These are phyloP conservation scores for Callosobruchus maculatus DNA, from an alignment of 2,888 invertebrate species.

Conservation along the genomic window DNA sequence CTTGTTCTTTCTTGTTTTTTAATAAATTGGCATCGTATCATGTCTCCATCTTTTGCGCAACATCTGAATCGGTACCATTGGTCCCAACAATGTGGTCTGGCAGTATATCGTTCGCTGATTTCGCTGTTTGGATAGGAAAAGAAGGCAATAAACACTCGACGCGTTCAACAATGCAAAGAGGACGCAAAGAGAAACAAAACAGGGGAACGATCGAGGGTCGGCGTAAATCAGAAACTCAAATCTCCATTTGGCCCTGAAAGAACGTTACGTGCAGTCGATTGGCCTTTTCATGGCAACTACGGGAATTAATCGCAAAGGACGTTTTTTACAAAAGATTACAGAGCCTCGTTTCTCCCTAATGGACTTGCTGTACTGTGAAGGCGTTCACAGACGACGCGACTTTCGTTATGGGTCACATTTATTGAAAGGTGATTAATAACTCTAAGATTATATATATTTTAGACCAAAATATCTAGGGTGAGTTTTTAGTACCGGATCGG, in stretches of 20 bases:
- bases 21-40: too few species aligned
- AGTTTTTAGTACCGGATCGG: too few species aligned
- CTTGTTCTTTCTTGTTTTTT: too few species aligned
- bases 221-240: background rate
- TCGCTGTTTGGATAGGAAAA: background rate
- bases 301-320: background rate
- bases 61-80: too few species aligned
- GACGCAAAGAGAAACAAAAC: background rate
- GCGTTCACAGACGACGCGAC: background rate
- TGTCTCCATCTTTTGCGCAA: too few species aligned
- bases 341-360: background rate
- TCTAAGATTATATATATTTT: background rate
- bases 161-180: background rate
- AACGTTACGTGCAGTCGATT: background rate
- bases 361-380: background rate
- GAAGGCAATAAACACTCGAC: background rate
- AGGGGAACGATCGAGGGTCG: background rate
- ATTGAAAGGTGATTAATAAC: background rate
- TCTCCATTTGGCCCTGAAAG: background rate
- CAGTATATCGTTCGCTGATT: too few species aligned
- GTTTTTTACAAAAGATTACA: background rate
- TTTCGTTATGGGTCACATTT: background rate
- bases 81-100: too few species aligned
- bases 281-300: background rate
- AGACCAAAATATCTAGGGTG: too few species aligned